Base-by-base conservation (phyloP, 2,888 invertebrate genomes). In the Spodoptera littoralis region DNA sequence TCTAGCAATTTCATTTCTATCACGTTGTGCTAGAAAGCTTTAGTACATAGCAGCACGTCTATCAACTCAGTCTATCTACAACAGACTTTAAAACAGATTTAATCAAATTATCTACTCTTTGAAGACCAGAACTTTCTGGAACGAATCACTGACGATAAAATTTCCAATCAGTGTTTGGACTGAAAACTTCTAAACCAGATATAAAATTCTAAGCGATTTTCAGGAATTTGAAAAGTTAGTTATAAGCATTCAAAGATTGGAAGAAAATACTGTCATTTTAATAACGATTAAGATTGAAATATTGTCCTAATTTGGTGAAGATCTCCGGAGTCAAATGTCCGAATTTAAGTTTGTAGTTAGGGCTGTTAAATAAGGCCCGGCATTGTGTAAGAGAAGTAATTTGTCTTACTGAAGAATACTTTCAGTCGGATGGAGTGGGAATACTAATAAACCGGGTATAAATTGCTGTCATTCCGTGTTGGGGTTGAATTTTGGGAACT, bases 391-490 rank as follows among this genome's bases (percentile, higher is more conserved):
- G 48, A 27, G 24, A 48, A 18, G 60, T 60, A 55, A 69, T 74
- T 70, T 69, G 51, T 70, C 61, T 60, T 30, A 36, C 47, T 36
- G 47, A 12, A 55, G 55, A 52, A 45, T 41, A 45, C 43, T 49
- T 60, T 52, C 12, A 4, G 22, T 48, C 11, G 43, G 45, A 52
- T 49, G 48, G 11, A 44, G 41, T 27, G 13, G 24, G 61, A 69
- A 70, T 70, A 70, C 70, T 70, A 60, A 69, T 56, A 56, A 53
- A 56, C 47, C 9, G 18, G 18, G n/a, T 60, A 60, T 67, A 46
- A 73, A 73, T 56, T 42, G 50, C 3, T 27, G 30, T 13, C 24
- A 46, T 46, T n/a, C 46, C 51, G 42, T 27, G 36, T n/a, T 48
- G 18, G 42, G 49, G 65, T 65, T 70, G 47, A 70, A 70, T 30